A percentile compares a stretch with the other conserved stretches of the same genome.
Evolutionary conservation across 2,113 vertebrate species (phyloP).

Genomic region (Notarius lentiginosus): DNA sequence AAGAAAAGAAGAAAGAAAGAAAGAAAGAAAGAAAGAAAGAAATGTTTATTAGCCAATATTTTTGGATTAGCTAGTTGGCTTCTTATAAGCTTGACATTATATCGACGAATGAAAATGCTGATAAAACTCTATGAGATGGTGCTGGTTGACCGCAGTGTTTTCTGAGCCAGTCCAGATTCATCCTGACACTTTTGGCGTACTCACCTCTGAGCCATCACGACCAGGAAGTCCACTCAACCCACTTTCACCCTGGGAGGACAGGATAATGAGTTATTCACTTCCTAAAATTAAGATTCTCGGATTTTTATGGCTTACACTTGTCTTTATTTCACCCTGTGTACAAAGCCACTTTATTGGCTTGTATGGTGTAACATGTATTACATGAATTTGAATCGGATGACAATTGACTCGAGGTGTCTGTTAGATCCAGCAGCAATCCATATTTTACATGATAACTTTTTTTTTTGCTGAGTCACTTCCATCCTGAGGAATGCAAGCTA

Average conservation of each 20-base stretch:
- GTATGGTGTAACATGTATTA: neutral
- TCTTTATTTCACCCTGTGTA: neutral
- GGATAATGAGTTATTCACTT: too few relatives aligned
- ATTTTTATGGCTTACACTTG: too few relatives aligned
- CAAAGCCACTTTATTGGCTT: neutral
- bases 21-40: neutral
- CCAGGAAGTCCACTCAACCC: conserved; percentile 83
- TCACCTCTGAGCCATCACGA: conserved; percentile 82
- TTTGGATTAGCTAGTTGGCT: neutral
- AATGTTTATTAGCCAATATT: neutral
- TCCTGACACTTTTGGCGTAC: conserved; percentile 4
- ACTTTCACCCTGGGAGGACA: conserved; percentile 76
- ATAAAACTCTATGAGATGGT: neutral
- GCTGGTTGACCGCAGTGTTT: neutral
- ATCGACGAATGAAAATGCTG: neutral
- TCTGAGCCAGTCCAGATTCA: neutral
- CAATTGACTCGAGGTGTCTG: neutral
- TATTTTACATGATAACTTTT: neutral
- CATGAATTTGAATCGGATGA: neutral
- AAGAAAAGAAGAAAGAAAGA: neutral
- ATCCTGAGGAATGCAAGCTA: neutral
- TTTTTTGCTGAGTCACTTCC: neutral
- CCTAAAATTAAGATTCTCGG: neutral
- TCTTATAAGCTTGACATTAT: neutral
- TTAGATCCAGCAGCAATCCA: neutral